Conservation (phyloP, 2,797 vertebrate genomes). For the Coracias cyanogaster region DNA sequence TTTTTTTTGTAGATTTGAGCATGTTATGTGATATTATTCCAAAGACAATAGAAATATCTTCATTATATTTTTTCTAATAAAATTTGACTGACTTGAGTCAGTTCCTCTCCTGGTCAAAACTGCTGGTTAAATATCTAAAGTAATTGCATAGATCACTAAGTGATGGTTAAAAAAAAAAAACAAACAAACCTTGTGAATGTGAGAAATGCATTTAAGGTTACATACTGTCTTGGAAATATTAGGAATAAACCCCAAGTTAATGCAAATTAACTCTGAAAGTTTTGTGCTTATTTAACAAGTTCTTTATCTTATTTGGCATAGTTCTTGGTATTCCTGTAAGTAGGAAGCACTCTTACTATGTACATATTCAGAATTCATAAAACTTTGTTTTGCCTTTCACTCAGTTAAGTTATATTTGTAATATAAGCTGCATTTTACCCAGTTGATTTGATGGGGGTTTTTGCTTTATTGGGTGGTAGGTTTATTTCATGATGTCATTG, state of each 20-base stretch:
- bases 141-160: not conserved
- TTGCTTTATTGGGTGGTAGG: not conserved
- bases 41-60: no score
- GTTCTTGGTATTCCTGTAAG: not conserved
- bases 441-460: not conserved
- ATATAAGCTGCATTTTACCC: not conserved
- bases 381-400: not conserved
- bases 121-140: no score
- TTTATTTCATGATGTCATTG: not conserved
- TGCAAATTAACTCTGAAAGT: not conserved
- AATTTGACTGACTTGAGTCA: no score
- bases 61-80: no score
- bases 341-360: not conserved
- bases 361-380: fast-evolving
- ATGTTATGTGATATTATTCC: no score
- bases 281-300: not conserved
- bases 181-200: not conserved
- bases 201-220: not conserved
- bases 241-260: not conserved
- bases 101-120: no score
- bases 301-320: not conserved
- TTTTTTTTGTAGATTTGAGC: no score
- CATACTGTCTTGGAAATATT: not conserved
- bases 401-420: not conserved
- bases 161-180: not conserved